A percentile compares a stretch with the other conserved stretches of the same genome.
phyloP scores from a whole-genome alignment of 1,140 invertebrate species.

The Leptestheria dahalacensis region DNA sequence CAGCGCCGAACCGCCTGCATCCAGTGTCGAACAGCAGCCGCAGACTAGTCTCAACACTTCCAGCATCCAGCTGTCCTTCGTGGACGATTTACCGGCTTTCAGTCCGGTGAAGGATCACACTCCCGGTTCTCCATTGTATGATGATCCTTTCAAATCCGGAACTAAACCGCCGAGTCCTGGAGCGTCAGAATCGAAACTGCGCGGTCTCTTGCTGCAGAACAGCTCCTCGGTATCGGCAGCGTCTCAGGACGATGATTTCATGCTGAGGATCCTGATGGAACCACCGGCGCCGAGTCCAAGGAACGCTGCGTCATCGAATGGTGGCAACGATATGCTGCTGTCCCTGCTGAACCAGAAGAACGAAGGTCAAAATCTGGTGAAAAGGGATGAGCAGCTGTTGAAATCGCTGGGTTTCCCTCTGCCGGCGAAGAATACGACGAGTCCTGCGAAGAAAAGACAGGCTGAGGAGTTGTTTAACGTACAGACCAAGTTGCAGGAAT shows the following conservation, averaged over 20 bases:
- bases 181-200: background rate
- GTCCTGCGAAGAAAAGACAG: too few species aligned
- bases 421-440: conserved; percentile 14
- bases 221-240: background rate
- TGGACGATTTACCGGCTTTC: background rate
- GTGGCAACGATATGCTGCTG: background rate
- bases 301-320: background rate
- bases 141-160: background rate
- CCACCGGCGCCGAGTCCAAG: too few species aligned
- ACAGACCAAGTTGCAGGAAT: too few species aligned
- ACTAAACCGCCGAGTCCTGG: too few species aligned
- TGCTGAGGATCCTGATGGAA: background rate
- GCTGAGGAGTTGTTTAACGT: too few species aligned
- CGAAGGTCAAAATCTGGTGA: background rate
- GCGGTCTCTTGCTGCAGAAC: background rate
- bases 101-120: background rate
- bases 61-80: too few species aligned
- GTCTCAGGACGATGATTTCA: background rate
- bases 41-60: background rate
- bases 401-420: conserved; percentile 42
- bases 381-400: conserved; percentile 32
- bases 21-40: background rate
- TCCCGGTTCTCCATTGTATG: background rate
- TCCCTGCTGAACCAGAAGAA: background rate
- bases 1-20: too few species aligned